Evolutionary conservation across 2,113 vertebrate species (phyloP), one percentile per base, ranked within the genome.

Genomic region (Chinchilla lanigera): DNA sequence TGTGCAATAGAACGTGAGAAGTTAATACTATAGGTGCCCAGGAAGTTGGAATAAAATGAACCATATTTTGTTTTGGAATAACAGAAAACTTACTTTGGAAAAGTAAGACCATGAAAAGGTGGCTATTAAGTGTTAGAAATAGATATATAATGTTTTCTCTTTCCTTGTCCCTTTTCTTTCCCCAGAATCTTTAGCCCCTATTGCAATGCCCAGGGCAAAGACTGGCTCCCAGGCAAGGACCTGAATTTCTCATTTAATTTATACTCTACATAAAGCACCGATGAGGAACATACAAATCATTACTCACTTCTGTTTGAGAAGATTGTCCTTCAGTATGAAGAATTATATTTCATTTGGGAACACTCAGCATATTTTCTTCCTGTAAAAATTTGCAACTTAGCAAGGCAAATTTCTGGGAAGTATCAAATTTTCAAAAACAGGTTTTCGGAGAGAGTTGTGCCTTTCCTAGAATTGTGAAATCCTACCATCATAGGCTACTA

Each of bases 361-460:
- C 5, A 0, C 35, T 96, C 50, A 13, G 2, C 10, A 33, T 87
- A 85, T 54, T 73, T 67, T 16, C 12, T 87, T 91, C 58, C 60
- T 91, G 3, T 41, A 50, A 52, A 73, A 19, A 89, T 84, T 75
- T 94, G 52, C 30, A 94, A 69, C 6, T 84, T 97, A 93, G 41
- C 33, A 61, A 91, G 60, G 73, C 26, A 81, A 91, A 56, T 83
- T 38, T 83, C 38, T 86, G 83, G 44, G 7, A 97, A 56, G 10
- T 54, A 58, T 63, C 63, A 56, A 78, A 22, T 77, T 85, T 89
- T 82, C n/a, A 87, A 12, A 93, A 47, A 54, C 6, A 69, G 14
- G 0, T 28, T 54, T 71, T 77, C 5, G 11, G n/a, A 44, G n/a
- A 63, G 75, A 82, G 8, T 1, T 56, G 10, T 92, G 16, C 44